These are phyloP conservation scores for Lerista edwardsae DNA, from an alignment of 2,797 vertebrate genomes.

Conservation along the genomic window DNA sequence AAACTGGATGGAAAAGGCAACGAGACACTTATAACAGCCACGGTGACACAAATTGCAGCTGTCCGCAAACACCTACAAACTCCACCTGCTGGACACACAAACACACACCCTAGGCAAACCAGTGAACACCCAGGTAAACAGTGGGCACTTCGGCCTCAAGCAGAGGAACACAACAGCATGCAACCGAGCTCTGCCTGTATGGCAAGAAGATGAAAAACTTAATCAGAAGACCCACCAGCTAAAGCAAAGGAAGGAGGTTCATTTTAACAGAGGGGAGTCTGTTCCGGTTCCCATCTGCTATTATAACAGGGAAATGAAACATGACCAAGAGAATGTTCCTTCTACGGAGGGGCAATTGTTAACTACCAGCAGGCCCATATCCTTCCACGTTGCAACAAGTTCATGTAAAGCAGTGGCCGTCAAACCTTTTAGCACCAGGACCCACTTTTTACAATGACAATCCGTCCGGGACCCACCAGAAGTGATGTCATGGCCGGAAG, in stretches of 20 bases:
- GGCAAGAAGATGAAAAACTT: neutral
- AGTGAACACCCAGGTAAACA: conserved; percentile 1
- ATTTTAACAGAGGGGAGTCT: neutral
- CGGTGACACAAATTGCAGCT: neutral
- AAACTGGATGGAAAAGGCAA: neutral
- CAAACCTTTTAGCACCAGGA: too few species aligned
- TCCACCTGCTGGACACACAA: neutral
- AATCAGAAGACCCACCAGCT: neutral
- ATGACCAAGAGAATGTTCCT: neutral
- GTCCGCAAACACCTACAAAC: neutral
- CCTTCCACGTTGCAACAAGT: neutral
- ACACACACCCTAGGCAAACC: neutral
- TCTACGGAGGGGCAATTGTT: neutral
- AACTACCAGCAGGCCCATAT: neutral
- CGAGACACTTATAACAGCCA: neutral
- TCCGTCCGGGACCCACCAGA: too few species aligned
- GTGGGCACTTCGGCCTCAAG: neutral
- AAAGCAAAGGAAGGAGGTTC: too few species aligned
- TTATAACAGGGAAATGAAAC: neutral
- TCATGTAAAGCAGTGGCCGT: too few species aligned
- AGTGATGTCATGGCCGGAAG: too few species aligned
- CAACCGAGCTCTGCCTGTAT: neutral
- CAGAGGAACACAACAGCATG: neutral
- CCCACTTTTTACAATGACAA: too few species aligned
- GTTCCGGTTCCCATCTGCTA: neutral